Base-by-base conservation (phyloP, 2,888 invertebrate genomes). In the Nomada hirtipes region DNA sequence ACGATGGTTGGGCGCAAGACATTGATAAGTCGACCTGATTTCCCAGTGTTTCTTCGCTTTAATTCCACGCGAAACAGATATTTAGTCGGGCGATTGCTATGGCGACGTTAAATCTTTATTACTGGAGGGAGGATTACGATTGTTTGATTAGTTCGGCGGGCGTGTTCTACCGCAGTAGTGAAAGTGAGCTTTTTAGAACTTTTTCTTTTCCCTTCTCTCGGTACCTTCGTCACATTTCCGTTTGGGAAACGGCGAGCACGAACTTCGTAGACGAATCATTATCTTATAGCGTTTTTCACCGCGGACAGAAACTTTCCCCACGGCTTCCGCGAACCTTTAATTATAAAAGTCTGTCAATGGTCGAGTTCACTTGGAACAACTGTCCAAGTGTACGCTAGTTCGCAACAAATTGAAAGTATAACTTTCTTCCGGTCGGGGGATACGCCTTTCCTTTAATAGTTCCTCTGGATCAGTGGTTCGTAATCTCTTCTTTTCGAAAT, bases 271-370 rank as follows among this genome's bases (percentile, higher is more conserved):
- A 53, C n/a, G 60, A 63, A 26, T 70, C 71, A 85, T 85, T 85
- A 86, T 83, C 85, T 83, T 83, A 83, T 73, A 68, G 83, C 74
- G 76, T 69, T 85, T 52, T 23, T 47, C 47, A 74, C 36, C 61
- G 29, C 59, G 26, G 52, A 36, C 10, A 53, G 36, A 61, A 82
- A 76, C 50, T 65, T 77, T 2, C 15, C n/a, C 20, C 11, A 23
- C 42, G 61, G 26, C 15, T 4, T 11, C 10, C 20, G 57, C 23
- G 20, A 15, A 42, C 23, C 72, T 72, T 60, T 65, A 80, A 82
- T 64, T 76, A 76, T 47, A 59, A 57, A 76, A 29, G 60, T 60
- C 73, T 50, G 68, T 75, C 60, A 64, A 73, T 76, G 47, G 68
- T 13, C 47, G 26, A 57, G 61, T 60, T 72, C 67, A 52, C 68